Conservation (phyloP, 2,113 vertebrate genomes). For the Laticauda laticaudata region DNA sequence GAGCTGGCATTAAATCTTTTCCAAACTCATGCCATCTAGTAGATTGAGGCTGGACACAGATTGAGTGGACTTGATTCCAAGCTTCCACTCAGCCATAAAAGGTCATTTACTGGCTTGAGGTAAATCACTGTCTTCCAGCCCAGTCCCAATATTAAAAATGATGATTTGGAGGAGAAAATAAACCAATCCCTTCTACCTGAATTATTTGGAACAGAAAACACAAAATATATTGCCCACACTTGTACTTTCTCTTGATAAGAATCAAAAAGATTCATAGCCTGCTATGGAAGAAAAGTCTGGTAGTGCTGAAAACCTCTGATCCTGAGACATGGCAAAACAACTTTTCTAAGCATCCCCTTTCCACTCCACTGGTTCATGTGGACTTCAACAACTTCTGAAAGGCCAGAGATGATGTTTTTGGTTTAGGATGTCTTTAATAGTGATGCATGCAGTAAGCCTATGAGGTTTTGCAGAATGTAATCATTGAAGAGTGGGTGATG, state of each 20-base stretch:
- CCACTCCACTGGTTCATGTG: background rate
- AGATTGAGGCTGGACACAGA: background rate
- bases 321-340: background rate
- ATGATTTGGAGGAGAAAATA: background rate
- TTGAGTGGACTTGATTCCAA: background rate
- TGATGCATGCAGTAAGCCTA: background rate
- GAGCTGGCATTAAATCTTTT: background rate
- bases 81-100: background rate
- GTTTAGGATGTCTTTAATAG: background rate
- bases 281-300: background rate
- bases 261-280: background rate
- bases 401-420: background rate
- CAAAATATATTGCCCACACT: background rate
- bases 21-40: background rate
- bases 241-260: background rate
- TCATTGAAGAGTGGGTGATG: background rate
- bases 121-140: background rate
- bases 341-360: background rate
- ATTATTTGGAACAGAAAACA: background rate
- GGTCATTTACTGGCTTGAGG: background rate
- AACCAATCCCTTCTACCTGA: background rate
- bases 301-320: background rate
- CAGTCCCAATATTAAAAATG: background rate
- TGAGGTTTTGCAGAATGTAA: background rate
- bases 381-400: background rate